A percentile compares a stretch with the other conserved stretches of the same genome.
phyloP scores from a whole-genome alignment of 92 coral and sea anemone genomes.

The Phenganax marumi region DNA sequence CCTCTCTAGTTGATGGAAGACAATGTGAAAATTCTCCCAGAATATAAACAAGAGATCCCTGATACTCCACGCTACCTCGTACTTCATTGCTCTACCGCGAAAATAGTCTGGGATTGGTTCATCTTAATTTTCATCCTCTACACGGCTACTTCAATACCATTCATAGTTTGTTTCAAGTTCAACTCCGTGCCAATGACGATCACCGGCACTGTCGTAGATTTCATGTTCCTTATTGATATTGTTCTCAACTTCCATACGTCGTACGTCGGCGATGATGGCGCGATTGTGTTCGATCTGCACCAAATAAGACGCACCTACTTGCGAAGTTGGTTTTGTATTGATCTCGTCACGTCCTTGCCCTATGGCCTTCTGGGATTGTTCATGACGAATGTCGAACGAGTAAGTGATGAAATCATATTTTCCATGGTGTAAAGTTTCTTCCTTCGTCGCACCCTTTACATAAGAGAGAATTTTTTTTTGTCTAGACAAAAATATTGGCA shows the following conservation, averaged over 20 bases:
- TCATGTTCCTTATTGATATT: conserved; percentile 87
- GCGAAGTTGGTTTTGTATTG: conserved; percentile 87
- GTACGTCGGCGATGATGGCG: conserved; percentile 86
- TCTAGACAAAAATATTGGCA: too few relatives aligned
- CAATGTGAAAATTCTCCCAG: conserved; percentile 80
- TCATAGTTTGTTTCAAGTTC: conserved; percentile 80
- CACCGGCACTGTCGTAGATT: conserved; percentile 79
- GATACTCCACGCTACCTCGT: conserved; percentile 80
- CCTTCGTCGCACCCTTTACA: too few relatives aligned
- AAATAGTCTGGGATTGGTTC: conserved; percentile 94
- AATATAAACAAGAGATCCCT: conserved; percentile 89
- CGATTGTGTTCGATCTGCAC: conserved; percentile 69
- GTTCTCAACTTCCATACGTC: conserved; percentile 89
- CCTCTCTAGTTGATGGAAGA: conserved; percentile 75
- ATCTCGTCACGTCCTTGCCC: conserved; percentile 88
- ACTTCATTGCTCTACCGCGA: conserved; percentile 82
- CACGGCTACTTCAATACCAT: conserved; percentile 92
- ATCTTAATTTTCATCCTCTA: conserved; percentile 82
- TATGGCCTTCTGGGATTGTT: conserved; percentile 74
- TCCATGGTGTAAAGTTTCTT: too few relatives aligned
- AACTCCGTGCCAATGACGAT: conserved; percentile 54
- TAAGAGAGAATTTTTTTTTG: too few relatives aligned
- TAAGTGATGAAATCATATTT: conserved; percentile 43
- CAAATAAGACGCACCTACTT: conserved; percentile 74
- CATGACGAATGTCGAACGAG: conserved; percentile 53